A percentile compares a stretch with the other conserved stretches of the same genome.
phyloP scores from a whole-genome alignment of 1,140 invertebrate genomes.

The Chionoecetes opilio region DNA sequence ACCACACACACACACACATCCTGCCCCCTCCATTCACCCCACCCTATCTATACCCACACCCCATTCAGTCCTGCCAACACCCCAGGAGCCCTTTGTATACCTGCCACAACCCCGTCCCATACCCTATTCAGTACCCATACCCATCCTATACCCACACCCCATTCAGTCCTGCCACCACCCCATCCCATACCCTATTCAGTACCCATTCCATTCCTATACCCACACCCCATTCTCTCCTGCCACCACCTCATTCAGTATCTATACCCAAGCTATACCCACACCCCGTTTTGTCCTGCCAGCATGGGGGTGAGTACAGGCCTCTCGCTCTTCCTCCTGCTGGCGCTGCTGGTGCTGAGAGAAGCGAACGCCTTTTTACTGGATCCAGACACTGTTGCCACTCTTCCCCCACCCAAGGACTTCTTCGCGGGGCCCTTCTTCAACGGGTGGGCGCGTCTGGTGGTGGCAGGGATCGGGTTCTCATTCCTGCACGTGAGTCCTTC shows the following conservation, averaged over 20 bases:
- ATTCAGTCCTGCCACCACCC: too few species aligned
- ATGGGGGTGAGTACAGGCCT: background rate
- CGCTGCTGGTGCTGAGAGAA: background rate
- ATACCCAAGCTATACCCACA: background rate
- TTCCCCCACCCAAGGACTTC: background rate
- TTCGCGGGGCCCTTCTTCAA: background rate
- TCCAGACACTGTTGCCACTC: background rate
- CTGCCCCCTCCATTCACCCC: too few species aligned
- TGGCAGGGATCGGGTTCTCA: background rate
- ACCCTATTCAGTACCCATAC: too few species aligned
- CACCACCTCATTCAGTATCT: too few species aligned
- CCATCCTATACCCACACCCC: too few species aligned
- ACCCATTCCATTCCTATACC: too few species aligned
- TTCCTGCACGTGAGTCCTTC: background rate
- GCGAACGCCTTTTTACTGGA: background rate
- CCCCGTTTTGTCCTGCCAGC: background rate
- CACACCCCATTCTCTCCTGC: background rate
- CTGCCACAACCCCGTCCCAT: too few species aligned
- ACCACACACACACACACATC: too few species aligned
- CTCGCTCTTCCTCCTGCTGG: background rate
- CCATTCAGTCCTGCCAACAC: too few species aligned
- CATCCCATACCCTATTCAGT: too few species aligned
- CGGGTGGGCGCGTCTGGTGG: background rate
- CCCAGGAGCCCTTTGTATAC: too few species aligned
- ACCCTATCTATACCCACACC: too few species aligned